Evolutionary conservation across 1,140 invertebrate species (phyloP), one percentile per base, ranked within the genome.

Genomic region (Zaprionus tsacasi): DNA sequence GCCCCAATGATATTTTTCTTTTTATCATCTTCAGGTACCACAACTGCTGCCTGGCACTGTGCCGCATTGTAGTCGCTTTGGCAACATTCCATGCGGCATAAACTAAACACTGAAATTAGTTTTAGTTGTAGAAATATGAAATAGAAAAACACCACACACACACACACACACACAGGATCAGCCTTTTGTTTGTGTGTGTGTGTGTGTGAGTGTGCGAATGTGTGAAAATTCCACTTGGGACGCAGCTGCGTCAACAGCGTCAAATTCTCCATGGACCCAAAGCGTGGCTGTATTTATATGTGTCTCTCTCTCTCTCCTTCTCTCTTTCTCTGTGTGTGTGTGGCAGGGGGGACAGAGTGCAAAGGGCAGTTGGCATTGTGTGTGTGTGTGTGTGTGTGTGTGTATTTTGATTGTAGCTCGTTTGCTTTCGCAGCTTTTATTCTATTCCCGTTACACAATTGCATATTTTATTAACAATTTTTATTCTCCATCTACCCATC

Each of bases 381-480:
- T 33, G 10, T 25, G 35, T 33, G 10, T 25, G 35, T 35, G 35
- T 30, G 15, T 55, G 30, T 55, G 43, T 78, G 48, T 65, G 33
- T 64, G 54, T 80, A 72, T 76, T 80, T 76, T 76, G 72, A 76
- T 80, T 67, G 66, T 58, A 48, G 60, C 66, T 63, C 72, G 13
- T 63, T 80, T 81, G 78, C 67, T 81, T 48, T 71, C 76, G 56
- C 58, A 75, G 65, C 52, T 69, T 57, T 76, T 76, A 56, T 60
- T 65, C 27, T 40, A 15, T 57, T 45, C 40, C 40, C 40, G 40
- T 45, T 45, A 35, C 17, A 45, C 30, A 57, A 65, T 58, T 80
- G 78, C 78, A 80, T 81, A 81, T 80, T 80, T 80, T 71, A 76
- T 71, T 52, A 63, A 70, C 25, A 70, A 70, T 76, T 50, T 50